Base-by-base conservation (phyloP, 2,888 invertebrate genomes). In the Meliscaeva auricollis region DNA sequence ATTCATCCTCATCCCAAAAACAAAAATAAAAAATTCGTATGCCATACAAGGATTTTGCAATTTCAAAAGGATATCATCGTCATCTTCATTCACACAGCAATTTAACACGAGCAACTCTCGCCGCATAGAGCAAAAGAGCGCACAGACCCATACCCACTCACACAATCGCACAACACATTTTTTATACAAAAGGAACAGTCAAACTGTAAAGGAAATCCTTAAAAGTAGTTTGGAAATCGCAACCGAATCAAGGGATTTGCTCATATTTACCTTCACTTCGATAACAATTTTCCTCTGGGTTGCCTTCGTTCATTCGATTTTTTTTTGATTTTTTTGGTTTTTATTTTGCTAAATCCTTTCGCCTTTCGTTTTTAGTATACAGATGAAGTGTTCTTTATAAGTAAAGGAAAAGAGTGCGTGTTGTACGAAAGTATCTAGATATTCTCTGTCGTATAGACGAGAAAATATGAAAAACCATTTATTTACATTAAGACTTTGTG, bases 381-480 rank as follows among this genome's bases (percentile, higher is more conserved):
- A 44, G 50, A 35, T 50, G 50, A 35, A 66, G 66, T 66, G 66
- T 35, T 60, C 13, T 41, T 13, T 35, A 32, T 15, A 56, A 17
- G n/a, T n/a, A 30, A 30, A 6, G n/a, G 66, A 44, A 64, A 44
- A 52, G 38, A 54, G 66, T 76, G 76, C 70, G 68, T 74, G 69
- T 68, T 69, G 50, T 17, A 20, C n/a, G 13, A 20, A 20, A 41
- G 35, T 17, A 38, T 26, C 32, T 30, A 26, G 26, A 26, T 26
- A n/a, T n/a, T n/a, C n/a, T n/a, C n/a, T n/a, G n/a, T n/a, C n/a
- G n/a, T n/a, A 60, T 26, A 46, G 72, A 77, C 48, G 69, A 58
- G 69, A 74, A 83, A 83, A 83, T 83, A 74, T 78, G 78, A 69
- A 83, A 83, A 83, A 70, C 64, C 74, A 83, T 78, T 83, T 83